Conservation (phyloP, 1,140 invertebrate genomes). For the Lineus longissimus region DNA sequence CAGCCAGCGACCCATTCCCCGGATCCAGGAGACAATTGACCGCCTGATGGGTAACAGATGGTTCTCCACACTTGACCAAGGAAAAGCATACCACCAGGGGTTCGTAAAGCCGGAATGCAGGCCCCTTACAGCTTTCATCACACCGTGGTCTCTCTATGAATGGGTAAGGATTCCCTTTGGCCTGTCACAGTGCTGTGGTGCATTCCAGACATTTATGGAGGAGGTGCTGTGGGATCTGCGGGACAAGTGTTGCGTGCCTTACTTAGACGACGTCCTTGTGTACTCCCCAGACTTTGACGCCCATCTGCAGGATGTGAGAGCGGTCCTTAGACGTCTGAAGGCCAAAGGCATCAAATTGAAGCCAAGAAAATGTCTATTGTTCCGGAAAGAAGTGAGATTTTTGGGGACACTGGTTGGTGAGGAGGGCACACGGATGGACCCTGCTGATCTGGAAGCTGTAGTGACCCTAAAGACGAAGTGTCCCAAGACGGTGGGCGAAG, state of each 20-base stretch:
- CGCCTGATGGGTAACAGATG: slow-evolving; percentile 9
- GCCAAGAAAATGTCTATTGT: slow-evolving; percentile 21
- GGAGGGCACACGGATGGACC: slow-evolving; percentile 37
- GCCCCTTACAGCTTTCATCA: slow-evolving; percentile 2
- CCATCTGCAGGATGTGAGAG: slow-evolving; percentile 28
- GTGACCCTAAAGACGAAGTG: slow-evolving; percentile 31
- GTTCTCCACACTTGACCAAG: neutral
- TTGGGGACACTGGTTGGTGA: slow-evolving; percentile 22
- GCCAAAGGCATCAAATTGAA: slow-evolving; percentile 27
- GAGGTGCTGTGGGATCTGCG: slow-evolving; percentile 12
- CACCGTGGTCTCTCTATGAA: neutral
- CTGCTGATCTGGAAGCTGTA: slow-evolving; percentile 49
- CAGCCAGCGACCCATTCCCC: slow-evolving; percentile 13
- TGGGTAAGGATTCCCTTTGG: neutral
- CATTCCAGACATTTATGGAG: slow-evolving; percentile 19
- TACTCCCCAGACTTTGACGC: slow-evolving; percentile 12
- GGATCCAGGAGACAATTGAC: slow-evolving; percentile 21
- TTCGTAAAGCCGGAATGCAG: neutral
- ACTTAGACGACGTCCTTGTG: slow-evolving; percentile 24
- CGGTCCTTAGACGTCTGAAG: slow-evolving; percentile 43
- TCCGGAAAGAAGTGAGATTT: slow-evolving; percentile 15
- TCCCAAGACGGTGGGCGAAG: slow-evolving; percentile 38
- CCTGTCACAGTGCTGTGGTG: neutral
- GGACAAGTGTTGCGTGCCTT: slow-evolving; percentile 15
- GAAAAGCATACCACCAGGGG: slow-evolving; percentile 1